These are phyloP conservation scores for Nipponia nippon DNA, from an alignment of 2,113 vertebrate species.

Conservation along the genomic window DNA sequence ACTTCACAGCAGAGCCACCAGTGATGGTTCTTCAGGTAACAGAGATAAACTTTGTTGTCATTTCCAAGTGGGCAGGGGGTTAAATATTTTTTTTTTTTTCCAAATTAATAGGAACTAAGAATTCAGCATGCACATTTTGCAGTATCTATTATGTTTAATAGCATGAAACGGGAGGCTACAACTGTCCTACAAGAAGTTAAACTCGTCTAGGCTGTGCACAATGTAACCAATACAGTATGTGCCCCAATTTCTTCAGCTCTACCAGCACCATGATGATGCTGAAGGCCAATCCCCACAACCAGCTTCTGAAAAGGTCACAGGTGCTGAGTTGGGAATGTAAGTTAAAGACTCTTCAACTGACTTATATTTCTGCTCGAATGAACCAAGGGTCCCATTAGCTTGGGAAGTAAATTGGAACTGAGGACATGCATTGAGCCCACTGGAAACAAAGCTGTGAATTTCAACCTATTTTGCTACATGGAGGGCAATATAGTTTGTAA, in stretches of 20 bases:
- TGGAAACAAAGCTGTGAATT: background rate
- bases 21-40: background rate
- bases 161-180: background rate
- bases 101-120: background rate
- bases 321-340: background rate
- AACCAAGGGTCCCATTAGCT: background rate
- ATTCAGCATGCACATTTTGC: background rate
- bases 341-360: background rate
- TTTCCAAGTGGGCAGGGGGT: background rate
- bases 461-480: background rate
- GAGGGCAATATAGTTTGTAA: background rate
- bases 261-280: too few relatives aligned
- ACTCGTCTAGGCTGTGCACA: background rate
- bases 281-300: background rate
- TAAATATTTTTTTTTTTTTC: background rate
- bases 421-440: background rate
- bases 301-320: background rate
- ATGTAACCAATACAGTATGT: rapidly evolving
- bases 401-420: background rate
- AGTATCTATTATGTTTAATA: background rate
- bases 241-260: background rate
- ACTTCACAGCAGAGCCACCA: constrained; percentile 48
- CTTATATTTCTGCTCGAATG: background rate
- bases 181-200: background rate
- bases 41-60: background rate